Conservation (phyloP, 2,797 vertebrate species). For the Moxostoma hubbsi region DNA sequence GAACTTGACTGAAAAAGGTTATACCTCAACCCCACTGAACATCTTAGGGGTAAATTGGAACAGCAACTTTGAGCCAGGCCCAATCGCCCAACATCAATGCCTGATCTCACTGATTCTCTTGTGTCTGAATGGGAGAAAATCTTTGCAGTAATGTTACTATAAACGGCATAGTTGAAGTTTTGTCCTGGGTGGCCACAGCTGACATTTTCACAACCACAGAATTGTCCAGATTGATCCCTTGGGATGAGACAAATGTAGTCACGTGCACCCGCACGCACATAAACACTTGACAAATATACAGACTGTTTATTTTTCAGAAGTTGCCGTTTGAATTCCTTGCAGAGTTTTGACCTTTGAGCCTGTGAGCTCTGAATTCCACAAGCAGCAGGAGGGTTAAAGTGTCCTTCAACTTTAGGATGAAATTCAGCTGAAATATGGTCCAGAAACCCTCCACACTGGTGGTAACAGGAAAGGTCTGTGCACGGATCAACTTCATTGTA, state of each 20-base stretch:
- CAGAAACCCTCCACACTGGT: not conserved
- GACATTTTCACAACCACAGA: conserved; percentile 54
- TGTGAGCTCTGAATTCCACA: conserved; percentile 57
- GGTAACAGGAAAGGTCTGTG: not conserved
- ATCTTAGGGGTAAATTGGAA: no score
- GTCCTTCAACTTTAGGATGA: conserved; percentile 53
- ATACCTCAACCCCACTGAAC: no score
- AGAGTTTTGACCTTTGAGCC: conserved; percentile 70
- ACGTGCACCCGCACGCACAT: conserved; percentile 47
- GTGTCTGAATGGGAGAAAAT: no score
- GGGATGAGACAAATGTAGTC: conserved; percentile 51
- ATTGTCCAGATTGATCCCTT: conserved; percentile 52
- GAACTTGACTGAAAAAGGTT: no score
- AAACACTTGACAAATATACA: conserved; percentile 46
- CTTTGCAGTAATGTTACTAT: no score
- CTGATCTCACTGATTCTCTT: no score
- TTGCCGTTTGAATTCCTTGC: conserved; percentile 58
- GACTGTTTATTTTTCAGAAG: conserved; percentile 71
- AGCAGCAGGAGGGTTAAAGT: conserved; percentile 60
- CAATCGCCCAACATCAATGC: no score
- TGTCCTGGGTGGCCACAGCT: conserved; percentile 57
- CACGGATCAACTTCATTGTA: not conserved
- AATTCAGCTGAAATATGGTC: conserved; percentile 49
- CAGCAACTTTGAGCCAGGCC: no score
- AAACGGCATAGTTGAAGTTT: not conserved